phyloP scores from a whole-genome alignment of 2,888 invertebrate species.

The Bedellia somnulentella region DNA sequence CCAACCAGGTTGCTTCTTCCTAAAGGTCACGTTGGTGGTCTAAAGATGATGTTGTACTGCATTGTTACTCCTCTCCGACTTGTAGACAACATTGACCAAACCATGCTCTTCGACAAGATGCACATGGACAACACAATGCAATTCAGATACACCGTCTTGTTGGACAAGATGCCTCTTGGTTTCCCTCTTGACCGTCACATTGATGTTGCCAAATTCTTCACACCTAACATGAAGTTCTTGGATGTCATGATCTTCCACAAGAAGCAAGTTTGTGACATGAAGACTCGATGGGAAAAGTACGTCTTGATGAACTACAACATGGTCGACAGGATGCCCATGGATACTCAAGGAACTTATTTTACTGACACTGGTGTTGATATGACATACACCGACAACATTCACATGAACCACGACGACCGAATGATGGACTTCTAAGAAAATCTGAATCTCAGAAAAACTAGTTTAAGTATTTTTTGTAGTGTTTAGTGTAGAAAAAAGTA shows the following conservation, averaged over 20 bases:
- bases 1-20: slow-evolving; percentile 73
- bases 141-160: slow-evolving; percentile 35
- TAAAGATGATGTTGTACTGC: slow-evolving; percentile 66
- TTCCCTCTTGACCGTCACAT: slow-evolving; percentile 75
- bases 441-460: no score
- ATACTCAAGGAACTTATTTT: no score
- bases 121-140: slow-evolving; percentile 22
- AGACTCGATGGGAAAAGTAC: slow-evolving; percentile 35
- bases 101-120: slow-evolving; percentile 23
- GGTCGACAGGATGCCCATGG: slow-evolving; percentile 23
- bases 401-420: background rate
- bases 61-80: slow-evolving; percentile 59
- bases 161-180: slow-evolving; percentile 68
- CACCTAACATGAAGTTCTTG: slow-evolving; percentile 69
- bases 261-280: slow-evolving; percentile 45
- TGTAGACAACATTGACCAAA: slow-evolving; percentile 33
- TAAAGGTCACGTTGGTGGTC: slow-evolving; percentile 68
- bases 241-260: slow-evolving; percentile 68
- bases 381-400: background rate
- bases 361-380: slow-evolving; percentile 12
- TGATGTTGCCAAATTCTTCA: slow-evolving; percentile 59
- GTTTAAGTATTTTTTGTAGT: no score
- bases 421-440: no score
- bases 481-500: no score
- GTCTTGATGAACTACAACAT: slow-evolving; percentile 35